These are phyloP conservation scores for Quadroppia sp. DNA, from an alignment of 2,888 invertebrate species.

Conservation along the genomic window DNA sequence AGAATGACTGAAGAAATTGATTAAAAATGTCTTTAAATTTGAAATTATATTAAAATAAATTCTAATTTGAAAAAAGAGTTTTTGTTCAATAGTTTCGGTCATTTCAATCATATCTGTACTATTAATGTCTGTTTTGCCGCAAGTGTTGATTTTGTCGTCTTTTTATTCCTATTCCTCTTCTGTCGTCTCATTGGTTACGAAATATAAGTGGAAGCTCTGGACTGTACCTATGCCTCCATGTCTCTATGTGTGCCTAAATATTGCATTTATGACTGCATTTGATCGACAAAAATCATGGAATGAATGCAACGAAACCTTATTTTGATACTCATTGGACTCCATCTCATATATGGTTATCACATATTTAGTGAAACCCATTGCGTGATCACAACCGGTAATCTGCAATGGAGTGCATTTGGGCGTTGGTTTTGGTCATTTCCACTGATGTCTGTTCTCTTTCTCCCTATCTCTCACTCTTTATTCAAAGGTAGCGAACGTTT, in stretches of 20 bases:
- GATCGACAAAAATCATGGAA: slow-evolving; percentile 22
- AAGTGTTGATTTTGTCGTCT: slow-evolving; percentile 9
- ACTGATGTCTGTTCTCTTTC: background rate
- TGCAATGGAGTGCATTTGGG: slow-evolving; percentile 34
- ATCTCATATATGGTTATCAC: slow-evolving; percentile 24
- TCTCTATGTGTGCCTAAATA: background rate
- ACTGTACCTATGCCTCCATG: slow-evolving; percentile 25
- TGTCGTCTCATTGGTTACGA: slow-evolving; percentile 29
- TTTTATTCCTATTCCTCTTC: background rate
- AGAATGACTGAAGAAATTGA: too few species aligned
- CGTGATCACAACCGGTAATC: slow-evolving; percentile 24
- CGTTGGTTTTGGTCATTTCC: slow-evolving; percentile 35
- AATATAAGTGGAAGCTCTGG: slow-evolving; percentile 2
- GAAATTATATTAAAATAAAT: too few species aligned
- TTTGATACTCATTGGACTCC: slow-evolving; percentile 3
- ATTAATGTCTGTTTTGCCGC: slow-evolving; percentile 26
- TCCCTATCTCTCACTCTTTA: background rate
- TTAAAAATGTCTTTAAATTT: too few species aligned
- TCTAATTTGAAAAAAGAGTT: too few species aligned
- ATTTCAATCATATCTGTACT: too few species aligned
- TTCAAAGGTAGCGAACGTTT: slow-evolving; percentile 29
- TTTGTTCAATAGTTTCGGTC: too few species aligned
- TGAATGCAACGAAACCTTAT: slow-evolving; percentile 32
- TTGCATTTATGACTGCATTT: slow-evolving; percentile 26
- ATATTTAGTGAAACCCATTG: background rate